A percentile compares a stretch with the other conserved stretches of the same genome.
phyloP scores from a whole-genome alignment of 1,140 invertebrate genomes.

The Conus betulinus region DNA sequence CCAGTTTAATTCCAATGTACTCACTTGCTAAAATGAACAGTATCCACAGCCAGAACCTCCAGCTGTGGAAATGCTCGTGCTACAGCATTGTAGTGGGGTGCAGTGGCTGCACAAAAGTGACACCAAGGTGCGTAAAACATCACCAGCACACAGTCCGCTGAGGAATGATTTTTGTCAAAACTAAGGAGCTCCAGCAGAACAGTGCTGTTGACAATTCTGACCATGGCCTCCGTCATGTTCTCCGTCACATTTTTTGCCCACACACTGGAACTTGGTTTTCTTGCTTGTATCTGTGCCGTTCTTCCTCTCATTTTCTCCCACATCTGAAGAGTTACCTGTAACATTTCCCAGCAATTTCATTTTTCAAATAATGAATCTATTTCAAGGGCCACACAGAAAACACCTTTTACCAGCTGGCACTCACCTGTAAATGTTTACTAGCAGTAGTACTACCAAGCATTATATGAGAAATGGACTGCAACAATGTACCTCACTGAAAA shows the following conservation, averaged over 20 bases:
- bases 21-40: conserved; percentile 87
- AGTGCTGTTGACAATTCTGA: conserved; percentile 70
- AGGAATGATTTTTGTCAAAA: conserved; percentile 76
- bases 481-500: too few species aligned
- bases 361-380: background rate
- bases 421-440: too few species aligned
- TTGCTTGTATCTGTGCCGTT: conserved; percentile 59
- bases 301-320: conserved; percentile 48
- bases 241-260: conserved; percentile 64
- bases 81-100: conserved; percentile 92
- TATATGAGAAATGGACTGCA: too few species aligned
- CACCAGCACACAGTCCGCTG: conserved; percentile 83
- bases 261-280: conserved; percentile 69
- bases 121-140: conserved; percentile 94
- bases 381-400: too few species aligned
- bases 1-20: conserved; percentile 31
- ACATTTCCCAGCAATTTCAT: background rate
- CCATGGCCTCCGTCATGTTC: conserved; percentile 56
- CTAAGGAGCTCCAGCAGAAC: conserved; percentile 77
- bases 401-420: too few species aligned
- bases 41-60: conserved; percentile 92
- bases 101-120: conserved; percentile 91
- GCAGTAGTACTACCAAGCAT: too few species aligned
- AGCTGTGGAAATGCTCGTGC: conserved; percentile 89
- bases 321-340: conserved; percentile 9